A percentile compares a stretch with the other conserved stretches of the same genome.
Evolutionary conservation across 2,113 vertebrate genomes (phyloP).

Genomic region (Rhinopithecus roxellana): DNA sequence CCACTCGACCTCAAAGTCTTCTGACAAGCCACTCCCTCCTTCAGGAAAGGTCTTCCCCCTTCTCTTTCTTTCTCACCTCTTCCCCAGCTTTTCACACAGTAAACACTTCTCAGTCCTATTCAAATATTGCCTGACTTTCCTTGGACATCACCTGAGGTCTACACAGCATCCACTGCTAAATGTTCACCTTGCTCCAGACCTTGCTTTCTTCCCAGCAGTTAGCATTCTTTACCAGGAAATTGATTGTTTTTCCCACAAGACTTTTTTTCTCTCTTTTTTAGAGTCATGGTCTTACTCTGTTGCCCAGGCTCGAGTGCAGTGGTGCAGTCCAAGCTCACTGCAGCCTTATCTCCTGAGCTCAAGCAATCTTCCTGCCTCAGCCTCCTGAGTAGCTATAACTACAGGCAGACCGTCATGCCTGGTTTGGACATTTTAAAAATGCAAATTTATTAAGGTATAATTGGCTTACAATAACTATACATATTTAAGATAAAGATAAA

Average conservation of each 20-base stretch:
- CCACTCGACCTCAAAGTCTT: background rate
- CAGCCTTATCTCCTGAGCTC: too few relatives aligned
- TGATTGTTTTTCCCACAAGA: too few relatives aligned
- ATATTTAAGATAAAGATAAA: background rate
- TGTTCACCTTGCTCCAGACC: background rate
- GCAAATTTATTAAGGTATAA: background rate
- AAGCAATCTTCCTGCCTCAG: too few relatives aligned
- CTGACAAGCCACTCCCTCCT: background rate
- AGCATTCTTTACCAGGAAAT: background rate
- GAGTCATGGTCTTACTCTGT: too few relatives aligned
- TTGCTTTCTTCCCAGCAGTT: background rate
- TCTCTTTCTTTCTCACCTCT: background rate
- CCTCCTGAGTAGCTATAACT: too few relatives aligned
- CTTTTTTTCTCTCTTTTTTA: too few relatives aligned
- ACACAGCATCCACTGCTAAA: background rate
- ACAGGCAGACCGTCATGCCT: too few relatives aligned
- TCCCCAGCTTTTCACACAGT: background rate
- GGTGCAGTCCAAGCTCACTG: too few relatives aligned
- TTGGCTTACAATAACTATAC: background rate
- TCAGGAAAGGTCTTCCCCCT: background rate
- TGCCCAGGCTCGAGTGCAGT: too few relatives aligned
- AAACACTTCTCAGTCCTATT: background rate
- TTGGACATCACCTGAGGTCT: fast-evolving
- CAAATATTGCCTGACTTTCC: background rate
- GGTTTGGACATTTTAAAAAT: background rate